A percentile compares a stretch with the other conserved stretches of the same genome.
These are phyloP conservation scores for Zoanthus sociatus DNA, from an alignment of 92 coral and sea anemone species.

Conservation along the genomic window DNA sequence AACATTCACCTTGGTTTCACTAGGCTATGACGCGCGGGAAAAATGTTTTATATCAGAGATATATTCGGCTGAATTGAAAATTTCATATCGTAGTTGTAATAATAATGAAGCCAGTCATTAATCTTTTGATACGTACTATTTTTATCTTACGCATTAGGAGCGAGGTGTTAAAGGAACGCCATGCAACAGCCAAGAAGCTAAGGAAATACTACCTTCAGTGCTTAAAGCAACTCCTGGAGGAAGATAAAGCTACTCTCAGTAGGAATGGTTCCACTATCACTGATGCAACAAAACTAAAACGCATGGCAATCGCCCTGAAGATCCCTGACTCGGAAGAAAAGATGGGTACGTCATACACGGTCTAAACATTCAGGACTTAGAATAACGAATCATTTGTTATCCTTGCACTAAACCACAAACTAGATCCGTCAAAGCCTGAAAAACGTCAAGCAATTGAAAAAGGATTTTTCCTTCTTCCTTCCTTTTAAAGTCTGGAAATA, in stretches of 20 bases:
- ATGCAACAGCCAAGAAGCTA: conserved; percentile 90
- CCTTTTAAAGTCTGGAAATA: too few species aligned
- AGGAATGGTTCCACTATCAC: conserved; percentile 62
- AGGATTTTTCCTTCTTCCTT: too few species aligned
- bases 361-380: neutral
- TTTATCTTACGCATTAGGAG: conserved; percentile 48
- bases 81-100: too few species aligned
- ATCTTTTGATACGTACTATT: too few species aligned
- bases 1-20: too few species aligned
- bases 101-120: neutral
- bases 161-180: conserved; percentile 96
- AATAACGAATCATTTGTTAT: neutral
- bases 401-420: too few species aligned
- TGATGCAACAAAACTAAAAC: conserved; percentile 72
- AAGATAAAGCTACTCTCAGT: conserved; percentile 75
- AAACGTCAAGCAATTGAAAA: too few species aligned
- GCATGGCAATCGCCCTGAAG: conserved; percentile 80
- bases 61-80: too few species aligned
- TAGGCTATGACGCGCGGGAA: too few species aligned
- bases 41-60: too few species aligned
- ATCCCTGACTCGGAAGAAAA: conserved; percentile 38
- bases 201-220: conserved; percentile 94
- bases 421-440: too few species aligned
- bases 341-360: conserved; percentile 1
- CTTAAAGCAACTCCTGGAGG: conserved; percentile 89